These are phyloP conservation scores for Willisornis vidua DNA, from an alignment of 2,113 vertebrate genomes.

Conservation along the genomic window DNA sequence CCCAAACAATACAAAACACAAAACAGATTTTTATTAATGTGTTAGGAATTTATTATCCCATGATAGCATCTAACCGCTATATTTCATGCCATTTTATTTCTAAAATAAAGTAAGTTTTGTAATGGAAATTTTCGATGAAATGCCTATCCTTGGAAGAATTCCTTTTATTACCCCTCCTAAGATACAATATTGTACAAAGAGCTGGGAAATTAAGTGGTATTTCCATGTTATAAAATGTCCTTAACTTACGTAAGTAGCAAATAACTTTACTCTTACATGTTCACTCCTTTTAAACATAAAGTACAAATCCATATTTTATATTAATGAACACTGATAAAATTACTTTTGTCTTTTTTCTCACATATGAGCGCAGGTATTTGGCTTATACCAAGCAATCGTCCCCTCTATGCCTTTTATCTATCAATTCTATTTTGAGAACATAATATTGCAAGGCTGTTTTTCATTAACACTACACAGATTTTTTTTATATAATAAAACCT, in stretches of 20 bases:
- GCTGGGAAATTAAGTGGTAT: background rate
- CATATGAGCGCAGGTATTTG: background rate
- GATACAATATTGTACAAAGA: background rate
- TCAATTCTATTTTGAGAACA: background rate
- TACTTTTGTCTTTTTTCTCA: background rate
- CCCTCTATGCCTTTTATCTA: background rate
- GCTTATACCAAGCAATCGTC: background rate
- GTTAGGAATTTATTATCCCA: background rate
- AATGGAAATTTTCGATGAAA: background rate
- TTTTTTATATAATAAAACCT: background rate
- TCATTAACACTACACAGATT: background rate
- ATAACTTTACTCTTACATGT: background rate
- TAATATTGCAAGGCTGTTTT: background rate
- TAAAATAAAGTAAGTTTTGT: background rate
- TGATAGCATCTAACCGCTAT: background rate
- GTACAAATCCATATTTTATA: background rate
- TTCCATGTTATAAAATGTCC: background rate
- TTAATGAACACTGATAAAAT: background rate
- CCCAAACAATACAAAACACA: background rate
- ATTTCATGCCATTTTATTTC: background rate
- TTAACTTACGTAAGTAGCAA: background rate
- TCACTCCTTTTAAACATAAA: background rate
- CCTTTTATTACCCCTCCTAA: background rate
- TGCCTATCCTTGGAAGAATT: background rate
- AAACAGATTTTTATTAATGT: background rate